A percentile compares a stretch with the other conserved stretches of the same genome.
phyloP scores from a whole-genome alignment of 2,113 vertebrate genomes.

The Platichthys flesus region DNA sequence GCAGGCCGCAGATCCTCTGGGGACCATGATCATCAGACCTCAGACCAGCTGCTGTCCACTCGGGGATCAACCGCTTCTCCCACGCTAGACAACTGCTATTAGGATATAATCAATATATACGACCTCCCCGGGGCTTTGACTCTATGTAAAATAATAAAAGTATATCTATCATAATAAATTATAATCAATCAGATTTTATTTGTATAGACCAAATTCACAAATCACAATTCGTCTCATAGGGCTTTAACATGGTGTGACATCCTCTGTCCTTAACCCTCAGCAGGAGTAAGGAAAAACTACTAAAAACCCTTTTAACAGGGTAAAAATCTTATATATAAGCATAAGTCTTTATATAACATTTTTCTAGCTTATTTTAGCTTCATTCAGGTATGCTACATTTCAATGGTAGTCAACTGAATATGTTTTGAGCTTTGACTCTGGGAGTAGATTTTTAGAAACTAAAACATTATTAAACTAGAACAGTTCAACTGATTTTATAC shows the following conservation, averaged over 20 bases:
- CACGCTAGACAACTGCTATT: not conserved
- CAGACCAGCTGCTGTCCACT: constrained; percentile 33
- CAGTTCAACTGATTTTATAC: too few relatives aligned
- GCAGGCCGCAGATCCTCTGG: constrained; percentile 23
- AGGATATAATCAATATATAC: not conserved
- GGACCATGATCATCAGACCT: not conserved
- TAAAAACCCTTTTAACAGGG: too few relatives aligned
- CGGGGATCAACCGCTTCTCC: not conserved
- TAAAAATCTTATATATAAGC: too few relatives aligned
- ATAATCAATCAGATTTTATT: too few relatives aligned
- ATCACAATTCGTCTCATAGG: too few relatives aligned
- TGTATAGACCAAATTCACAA: too few relatives aligned
- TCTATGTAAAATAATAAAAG: not conserved
- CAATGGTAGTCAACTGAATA: not conserved
- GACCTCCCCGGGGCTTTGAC: not conserved
- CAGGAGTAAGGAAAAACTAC: too few relatives aligned
- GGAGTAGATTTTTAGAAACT: not conserved
- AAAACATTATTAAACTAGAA: not conserved
- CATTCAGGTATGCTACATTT: too few relatives aligned
- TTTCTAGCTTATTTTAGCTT: too few relatives aligned
- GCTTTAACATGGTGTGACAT: too few relatives aligned
- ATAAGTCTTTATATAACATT: too few relatives aligned
- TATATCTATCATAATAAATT: not conserved
- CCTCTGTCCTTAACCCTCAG: too few relatives aligned
- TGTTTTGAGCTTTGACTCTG: not conserved